These are phyloP conservation scores for Stomorhina lunata DNA, from an alignment of 2,888 invertebrate genomes.

Conservation along the genomic window DNA sequence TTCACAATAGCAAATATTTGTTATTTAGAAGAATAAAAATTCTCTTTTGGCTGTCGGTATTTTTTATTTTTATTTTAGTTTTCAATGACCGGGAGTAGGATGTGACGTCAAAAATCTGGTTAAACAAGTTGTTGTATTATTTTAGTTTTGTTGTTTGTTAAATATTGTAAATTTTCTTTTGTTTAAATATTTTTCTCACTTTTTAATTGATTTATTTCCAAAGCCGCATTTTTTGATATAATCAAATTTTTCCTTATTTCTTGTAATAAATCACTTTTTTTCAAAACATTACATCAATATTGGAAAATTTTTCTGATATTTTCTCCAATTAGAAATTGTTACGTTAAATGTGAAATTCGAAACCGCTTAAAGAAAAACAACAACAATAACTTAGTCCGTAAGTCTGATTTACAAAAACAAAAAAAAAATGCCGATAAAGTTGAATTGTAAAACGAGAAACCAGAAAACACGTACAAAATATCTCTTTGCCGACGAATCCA, in stretches of 20 bases:
- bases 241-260: neutral
- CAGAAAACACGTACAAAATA: constrained; percentile 2
- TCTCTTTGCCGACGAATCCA: constrained; percentile 30
- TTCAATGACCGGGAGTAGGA: constrained; percentile 42
- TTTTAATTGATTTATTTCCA: neutral
- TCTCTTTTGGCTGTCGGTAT: neutral
- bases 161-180: constrained; percentile 3
- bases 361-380: constrained; percentile 6
- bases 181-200: constrained; percentile 10
- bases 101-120: constrained; percentile 65
- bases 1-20: constrained; percentile 47
- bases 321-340: constrained; percentile 4
- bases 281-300: neutral
- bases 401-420: constrained; percentile 20
- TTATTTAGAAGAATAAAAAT: neutral
- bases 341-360: neutral
- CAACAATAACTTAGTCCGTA: neutral
- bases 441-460: constrained; percentile 12
- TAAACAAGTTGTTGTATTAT: constrained; percentile 55
- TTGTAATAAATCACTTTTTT: constrained; percentile 1
- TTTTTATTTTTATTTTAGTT: constrained; percentile 36
- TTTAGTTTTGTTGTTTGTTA: constrained; percentile 9
- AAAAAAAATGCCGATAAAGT: constrained; percentile 45
- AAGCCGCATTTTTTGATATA: neutral
- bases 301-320: constrained; percentile 10